phyloP scores from a whole-genome alignment of 2,113 vertebrate genomes.

The Corythaeola cristata region DNA sequence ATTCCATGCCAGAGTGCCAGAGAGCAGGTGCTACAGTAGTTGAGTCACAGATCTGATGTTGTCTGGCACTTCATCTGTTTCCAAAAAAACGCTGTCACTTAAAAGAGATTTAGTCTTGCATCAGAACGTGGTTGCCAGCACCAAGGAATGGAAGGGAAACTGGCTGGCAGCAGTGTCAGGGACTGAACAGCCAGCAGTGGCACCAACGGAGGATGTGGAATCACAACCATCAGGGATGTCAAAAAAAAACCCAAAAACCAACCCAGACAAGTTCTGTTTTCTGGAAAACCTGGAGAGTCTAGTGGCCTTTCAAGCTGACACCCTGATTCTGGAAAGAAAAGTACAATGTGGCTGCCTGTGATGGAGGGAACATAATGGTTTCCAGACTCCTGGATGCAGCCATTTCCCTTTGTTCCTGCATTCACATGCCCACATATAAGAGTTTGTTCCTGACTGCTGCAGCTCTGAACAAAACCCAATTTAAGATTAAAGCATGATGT shows the following conservation, averaged over 20 bases:
- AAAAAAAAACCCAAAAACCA: neutral
- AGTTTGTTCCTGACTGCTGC: neutral
- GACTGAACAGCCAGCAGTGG: neutral
- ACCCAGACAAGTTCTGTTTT: neutral
- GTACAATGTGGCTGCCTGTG: neutral
- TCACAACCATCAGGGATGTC: neutral
- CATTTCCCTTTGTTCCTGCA: conserved; percentile 24
- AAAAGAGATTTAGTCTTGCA: neutral
- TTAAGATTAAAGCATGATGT: conserved; percentile 28
- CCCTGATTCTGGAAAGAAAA: neutral
- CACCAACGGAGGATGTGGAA: neutral
- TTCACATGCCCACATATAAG: neutral
- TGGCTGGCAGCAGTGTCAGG: neutral
- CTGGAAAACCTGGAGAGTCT: neutral
- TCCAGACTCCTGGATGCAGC: conserved; percentile 32
- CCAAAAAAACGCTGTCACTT: neutral
- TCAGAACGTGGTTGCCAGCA: neutral
- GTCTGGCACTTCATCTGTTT: neutral
- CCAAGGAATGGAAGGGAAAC: neutral
- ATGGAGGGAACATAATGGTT: neutral
- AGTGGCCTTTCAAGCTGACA: neutral
- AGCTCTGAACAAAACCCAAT: neutral
- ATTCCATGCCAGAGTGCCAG: neutral
- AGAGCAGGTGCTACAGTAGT: neutral
- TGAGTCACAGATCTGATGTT: neutral